Conservation (phyloP, 1,140 invertebrate genomes). For the Dendroctonus valens region DNA sequence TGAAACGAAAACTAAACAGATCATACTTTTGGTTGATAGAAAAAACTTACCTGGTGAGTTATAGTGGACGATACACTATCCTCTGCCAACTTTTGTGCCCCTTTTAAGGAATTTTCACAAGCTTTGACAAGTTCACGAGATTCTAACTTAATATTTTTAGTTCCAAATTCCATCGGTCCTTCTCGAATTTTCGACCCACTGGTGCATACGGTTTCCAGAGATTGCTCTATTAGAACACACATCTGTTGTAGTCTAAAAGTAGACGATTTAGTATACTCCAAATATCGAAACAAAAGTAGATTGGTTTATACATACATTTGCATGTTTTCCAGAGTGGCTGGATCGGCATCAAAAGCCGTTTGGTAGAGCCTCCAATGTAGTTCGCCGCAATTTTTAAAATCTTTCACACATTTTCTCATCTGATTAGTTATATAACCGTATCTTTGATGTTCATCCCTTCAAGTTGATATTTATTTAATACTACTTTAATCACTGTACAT, state of each 20-base stretch:
- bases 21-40: conserved; percentile 7
- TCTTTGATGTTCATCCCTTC: conserved; percentile 75
- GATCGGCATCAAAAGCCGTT: conserved; percentile 91
- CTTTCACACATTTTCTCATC: conserved; percentile 73
- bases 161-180: conserved; percentile 44
- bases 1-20: background rate
- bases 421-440: conserved; percentile 82
- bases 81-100: conserved; percentile 43
- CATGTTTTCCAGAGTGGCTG: conserved; percentile 77
- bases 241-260: conserved; percentile 69
- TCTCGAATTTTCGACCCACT: conserved; percentile 44
- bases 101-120: conserved; percentile 48
- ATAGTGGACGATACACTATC: conserved; percentile 47
- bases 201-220: conserved; percentile 68
- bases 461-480: conserved; percentile 1
- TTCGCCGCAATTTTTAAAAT: conserved; percentile 72
- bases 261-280: background rate
- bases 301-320: conserved; percentile 54
- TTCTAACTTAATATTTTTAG: conserved; percentile 45
- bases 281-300: background rate
- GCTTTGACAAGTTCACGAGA: conserved; percentile 48
- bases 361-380: conserved; percentile 83
- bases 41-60: conserved; percentile 50
- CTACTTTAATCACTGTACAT: background rate
- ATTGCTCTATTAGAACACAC: conserved; percentile 71